These are phyloP conservation scores for Copidosoma floridanum DNA, from an alignment of 1,140 invertebrate genomes.

Conservation along the genomic window DNA sequence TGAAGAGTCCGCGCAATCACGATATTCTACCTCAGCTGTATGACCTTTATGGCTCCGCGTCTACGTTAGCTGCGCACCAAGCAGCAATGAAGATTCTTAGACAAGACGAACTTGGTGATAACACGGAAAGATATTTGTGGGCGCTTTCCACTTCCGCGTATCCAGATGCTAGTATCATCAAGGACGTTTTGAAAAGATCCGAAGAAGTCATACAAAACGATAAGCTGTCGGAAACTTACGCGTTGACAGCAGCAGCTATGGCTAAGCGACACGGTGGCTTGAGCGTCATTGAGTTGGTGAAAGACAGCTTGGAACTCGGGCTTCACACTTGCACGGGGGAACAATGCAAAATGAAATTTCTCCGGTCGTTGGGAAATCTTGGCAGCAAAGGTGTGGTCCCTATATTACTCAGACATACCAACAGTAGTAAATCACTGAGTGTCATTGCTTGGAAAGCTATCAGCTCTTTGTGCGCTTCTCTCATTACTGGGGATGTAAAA, in stretches of 20 bases:
- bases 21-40: constrained; percentile 62
- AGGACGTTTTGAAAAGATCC: constrained; percentile 59
- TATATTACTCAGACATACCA: constrained; percentile 58
- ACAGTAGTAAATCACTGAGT: constrained; percentile 56
- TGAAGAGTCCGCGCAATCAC: constrained; percentile 54
- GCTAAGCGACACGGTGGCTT: constrained; percentile 51
- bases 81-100: constrained; percentile 66
- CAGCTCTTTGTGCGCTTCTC: constrained; percentile 55
- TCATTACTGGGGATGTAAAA: constrained; percentile 51
- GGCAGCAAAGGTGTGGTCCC: constrained; percentile 60
- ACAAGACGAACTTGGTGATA: constrained; percentile 61
- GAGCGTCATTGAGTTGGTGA: constrained; percentile 50
- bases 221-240: constrained; percentile 65
- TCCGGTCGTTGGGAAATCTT: constrained; percentile 70
- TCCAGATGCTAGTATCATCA: constrained; percentile 57
- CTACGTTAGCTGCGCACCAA: constrained; percentile 66
- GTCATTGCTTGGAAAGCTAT: constrained; percentile 69
- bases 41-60: constrained; percentile 69
- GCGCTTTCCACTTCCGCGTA: constrained; percentile 62
- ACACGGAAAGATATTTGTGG: constrained; percentile 73
- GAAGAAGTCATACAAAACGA: constrained; percentile 56
- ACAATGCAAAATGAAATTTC: constrained; percentile 61
- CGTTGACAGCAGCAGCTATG: constrained; percentile 66
- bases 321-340: constrained; percentile 59
- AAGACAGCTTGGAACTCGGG: constrained; percentile 54